These are phyloP conservation scores for Tragelaphus imberbis DNA, from an alignment of 2,113 vertebrate species.

Conservation along the genomic window DNA sequence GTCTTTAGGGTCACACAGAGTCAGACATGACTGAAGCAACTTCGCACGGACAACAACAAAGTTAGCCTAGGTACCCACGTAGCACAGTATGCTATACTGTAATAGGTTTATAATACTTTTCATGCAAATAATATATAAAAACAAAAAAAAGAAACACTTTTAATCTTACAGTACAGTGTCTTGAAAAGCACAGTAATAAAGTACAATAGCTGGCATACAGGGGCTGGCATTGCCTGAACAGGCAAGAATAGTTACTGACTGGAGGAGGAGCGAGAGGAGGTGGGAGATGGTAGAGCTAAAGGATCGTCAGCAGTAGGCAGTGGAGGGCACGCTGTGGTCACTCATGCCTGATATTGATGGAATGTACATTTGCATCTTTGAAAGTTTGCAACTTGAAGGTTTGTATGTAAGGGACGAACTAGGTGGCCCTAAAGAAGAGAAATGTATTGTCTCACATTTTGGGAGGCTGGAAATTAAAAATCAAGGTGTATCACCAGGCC, in stretches of 20 bases:
- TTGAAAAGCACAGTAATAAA: neutral
- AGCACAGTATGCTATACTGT: neutral
- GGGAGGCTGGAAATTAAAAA: neutral
- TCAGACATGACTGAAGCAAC: neutral
- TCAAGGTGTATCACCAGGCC: neutral
- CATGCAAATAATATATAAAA: neutral
- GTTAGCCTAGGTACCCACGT: neutral
- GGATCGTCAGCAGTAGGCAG: neutral
- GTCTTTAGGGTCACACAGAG: neutral
- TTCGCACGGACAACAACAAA: neutral
- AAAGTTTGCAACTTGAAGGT: neutral
- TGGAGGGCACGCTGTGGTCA: fast-evolving
- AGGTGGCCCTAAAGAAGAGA: neutral
- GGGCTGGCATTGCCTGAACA: neutral
- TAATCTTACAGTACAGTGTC: neutral
- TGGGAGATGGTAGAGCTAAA: neutral
- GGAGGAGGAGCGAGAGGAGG: neutral
- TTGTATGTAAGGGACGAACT: neutral
- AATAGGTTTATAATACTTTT: neutral
- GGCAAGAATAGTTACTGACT: neutral
- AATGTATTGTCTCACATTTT: neutral
- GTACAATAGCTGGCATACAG: neutral
- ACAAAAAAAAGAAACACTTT: neutral
- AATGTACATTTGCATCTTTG: neutral
- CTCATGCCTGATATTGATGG: neutral